Evolutionary conservation across 2,113 vertebrate genomes (phyloP).

Genomic region (Cichladusa arquata): DNA sequence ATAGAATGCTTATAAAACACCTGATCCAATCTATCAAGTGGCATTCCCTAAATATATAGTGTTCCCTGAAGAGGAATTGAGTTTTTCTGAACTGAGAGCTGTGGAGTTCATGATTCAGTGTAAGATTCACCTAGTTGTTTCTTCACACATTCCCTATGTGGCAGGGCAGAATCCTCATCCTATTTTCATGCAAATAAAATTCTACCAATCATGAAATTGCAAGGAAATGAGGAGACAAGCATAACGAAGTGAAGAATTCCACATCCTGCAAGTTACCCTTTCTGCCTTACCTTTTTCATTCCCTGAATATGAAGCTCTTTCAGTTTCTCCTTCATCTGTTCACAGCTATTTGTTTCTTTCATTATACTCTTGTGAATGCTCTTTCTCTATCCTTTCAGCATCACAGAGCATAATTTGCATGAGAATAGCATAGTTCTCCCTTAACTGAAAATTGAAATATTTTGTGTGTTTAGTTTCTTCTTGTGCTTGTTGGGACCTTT

Average conservation of each 20-base stretch:
- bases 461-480: not conserved
- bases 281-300: slow-evolving; percentile 54
- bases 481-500: not conserved
- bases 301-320: slow-evolving; percentile 41
- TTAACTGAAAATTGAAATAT: slow-evolving; percentile 53
- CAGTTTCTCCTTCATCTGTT: slow-evolving; percentile 42
- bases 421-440: slow-evolving; percentile 19
- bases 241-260: slow-evolving; percentile 44
- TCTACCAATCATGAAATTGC: slow-evolving; percentile 53
- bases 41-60: not conserved
- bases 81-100: not conserved
- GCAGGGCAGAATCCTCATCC: slow-evolving; percentile 14
- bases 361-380: slow-evolving; percentile 42
- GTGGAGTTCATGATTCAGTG: not conserved
- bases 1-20: not conserved
- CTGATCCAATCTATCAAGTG: not conserved
- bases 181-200: slow-evolving; percentile 64
- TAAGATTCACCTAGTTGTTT: not conserved
- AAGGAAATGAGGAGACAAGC: slow-evolving; percentile 59
- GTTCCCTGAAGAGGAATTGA: not conserved
- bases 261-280: slow-evolving; percentile 42
- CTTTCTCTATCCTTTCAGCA: slow-evolving; percentile 41
- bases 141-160: not conserved
- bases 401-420: slow-evolving; percentile 51
- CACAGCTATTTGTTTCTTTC: slow-evolving; percentile 59